These are phyloP conservation scores for Thryonomys swinderianus DNA, from an alignment of 2,113 vertebrate genomes.

Conservation along the genomic window DNA sequence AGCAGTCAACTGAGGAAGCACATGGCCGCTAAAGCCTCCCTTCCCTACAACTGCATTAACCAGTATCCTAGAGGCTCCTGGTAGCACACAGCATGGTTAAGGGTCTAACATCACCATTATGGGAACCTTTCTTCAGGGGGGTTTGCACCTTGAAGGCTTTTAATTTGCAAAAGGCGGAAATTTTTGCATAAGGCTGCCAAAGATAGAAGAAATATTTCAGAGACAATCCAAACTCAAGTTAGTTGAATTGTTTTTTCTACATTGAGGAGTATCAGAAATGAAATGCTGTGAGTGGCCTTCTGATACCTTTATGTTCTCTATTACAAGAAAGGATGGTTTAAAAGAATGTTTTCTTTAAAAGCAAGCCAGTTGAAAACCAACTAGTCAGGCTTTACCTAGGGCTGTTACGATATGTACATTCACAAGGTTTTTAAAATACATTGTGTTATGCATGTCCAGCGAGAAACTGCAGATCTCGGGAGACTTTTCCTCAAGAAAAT, in stretches of 20 bases:
- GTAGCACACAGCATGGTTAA: background rate
- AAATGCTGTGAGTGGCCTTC: constrained; percentile 12
- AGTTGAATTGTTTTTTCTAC: background rate
- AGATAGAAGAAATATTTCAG: constrained; percentile 47
- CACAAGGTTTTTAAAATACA: background rate
- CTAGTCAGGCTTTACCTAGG: background rate
- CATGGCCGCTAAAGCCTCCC: background rate
- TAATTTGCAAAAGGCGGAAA: background rate
- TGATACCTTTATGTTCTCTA: background rate
- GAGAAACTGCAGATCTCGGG: background rate
- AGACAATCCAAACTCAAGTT: constrained; percentile 43
- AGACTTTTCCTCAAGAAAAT: constrained; percentile 27
- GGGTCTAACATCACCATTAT: background rate
- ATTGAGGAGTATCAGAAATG: background rate
- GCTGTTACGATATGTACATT: background rate
- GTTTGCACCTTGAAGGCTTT: background rate
- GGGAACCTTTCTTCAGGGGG: background rate
- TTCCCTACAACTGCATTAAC: constrained; percentile 7
- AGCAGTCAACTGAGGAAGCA: constrained; percentile 28
- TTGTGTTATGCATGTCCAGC: background rate
- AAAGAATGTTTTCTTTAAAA: background rate
- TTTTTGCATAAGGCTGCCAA: constrained; percentile 20
- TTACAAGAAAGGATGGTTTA: background rate
- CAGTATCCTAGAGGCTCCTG: background rate
- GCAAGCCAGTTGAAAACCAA: constrained; percentile 34